phyloP scores from a whole-genome alignment of 2,113 vertebrate species.

The Pseudorasbora parva region DNA sequence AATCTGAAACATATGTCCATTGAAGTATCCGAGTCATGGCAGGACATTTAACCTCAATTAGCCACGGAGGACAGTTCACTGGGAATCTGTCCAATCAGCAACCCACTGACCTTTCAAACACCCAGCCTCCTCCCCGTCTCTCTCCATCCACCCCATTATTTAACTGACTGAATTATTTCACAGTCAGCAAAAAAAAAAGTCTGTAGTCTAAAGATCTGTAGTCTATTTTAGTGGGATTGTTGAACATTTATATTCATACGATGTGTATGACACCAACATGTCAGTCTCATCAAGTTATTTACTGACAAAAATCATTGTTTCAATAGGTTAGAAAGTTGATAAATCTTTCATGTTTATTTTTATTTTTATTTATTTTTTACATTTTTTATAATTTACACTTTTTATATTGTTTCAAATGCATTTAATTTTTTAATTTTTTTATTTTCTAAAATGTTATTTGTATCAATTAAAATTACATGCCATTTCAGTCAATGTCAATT shows the following conservation, averaged over 20 bases:
- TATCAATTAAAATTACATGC: background rate
- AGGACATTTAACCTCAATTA: conserved; percentile 59
- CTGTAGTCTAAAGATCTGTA: too few species aligned
- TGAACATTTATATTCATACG: background rate
- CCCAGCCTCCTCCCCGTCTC: background rate
- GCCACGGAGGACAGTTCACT: conserved; percentile 34
- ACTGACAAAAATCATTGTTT: too few species aligned
- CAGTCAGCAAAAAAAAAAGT: too few species aligned
- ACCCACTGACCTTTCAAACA: conserved; percentile 23
- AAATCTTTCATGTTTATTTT: background rate
- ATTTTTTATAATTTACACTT: too few species aligned
- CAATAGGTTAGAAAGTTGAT: too few species aligned
- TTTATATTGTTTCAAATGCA: too few species aligned
- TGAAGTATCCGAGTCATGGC: conserved; percentile 51
- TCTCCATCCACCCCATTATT: background rate
- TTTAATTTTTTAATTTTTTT: too few species aligned
- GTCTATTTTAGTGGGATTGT: background rate
- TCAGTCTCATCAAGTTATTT: background rate
- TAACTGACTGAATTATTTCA: too few species aligned
- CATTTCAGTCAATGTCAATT: background rate
- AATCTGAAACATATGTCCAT: conserved; percentile 53
- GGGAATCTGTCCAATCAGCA: conserved; percentile 37
- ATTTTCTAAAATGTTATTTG: too few species aligned
- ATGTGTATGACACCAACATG: background rate
- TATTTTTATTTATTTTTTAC: too few species aligned